phyloP scores from a whole-genome alignment of 2,888 invertebrate genomes.

The Cryptocephalus moraei region DNA sequence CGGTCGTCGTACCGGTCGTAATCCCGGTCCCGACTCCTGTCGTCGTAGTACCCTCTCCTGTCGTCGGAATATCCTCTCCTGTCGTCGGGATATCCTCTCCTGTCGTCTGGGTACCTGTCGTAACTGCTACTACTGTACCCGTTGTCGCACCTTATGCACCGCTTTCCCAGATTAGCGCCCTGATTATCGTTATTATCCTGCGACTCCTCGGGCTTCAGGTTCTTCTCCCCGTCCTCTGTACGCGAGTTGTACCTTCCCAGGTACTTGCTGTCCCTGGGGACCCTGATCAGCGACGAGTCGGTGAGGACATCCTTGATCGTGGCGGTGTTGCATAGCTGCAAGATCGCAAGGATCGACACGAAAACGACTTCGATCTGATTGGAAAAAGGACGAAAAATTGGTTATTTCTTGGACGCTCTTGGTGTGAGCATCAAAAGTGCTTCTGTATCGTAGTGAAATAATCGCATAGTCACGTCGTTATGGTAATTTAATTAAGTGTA shows the following conservation, averaged over 20 bases:
- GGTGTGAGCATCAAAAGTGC: too few species aligned
- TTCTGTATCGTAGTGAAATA: too few species aligned
- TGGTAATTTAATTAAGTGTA: background rate
- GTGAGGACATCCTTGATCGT: constrained; percentile 7
- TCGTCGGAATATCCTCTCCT: constrained; percentile 15
- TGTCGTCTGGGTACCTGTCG: constrained; percentile 14
- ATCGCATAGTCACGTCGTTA: too few species aligned
- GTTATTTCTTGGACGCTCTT: background rate
- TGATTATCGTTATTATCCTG: constrained; percentile 6
- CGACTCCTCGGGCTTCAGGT: constrained; percentile 10
- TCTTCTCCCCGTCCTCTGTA: constrained; percentile 10
- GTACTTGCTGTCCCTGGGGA: constrained; percentile 10
- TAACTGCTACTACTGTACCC: constrained; percentile 10
- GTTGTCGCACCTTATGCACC: constrained; percentile 18
- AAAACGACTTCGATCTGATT: background rate
- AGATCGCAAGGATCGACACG: background rate
- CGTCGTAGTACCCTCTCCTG: constrained; percentile 8
- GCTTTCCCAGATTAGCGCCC: constrained; percentile 12
- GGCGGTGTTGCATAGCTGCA: background rate
- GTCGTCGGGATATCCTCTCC: constrained; percentile 8
- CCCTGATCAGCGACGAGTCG: constrained; percentile 6
- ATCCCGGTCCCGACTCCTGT: constrained; percentile 6
- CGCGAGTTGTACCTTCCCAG: constrained; percentile 6
- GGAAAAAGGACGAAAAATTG: background rate
- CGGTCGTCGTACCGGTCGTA: constrained; percentile 8